Percentiles rank a stretch among this genome's conserved stretches.
Conservation (phyloP, 2,797 vertebrate genomes). For the Pseudomugil gertrudae region DNA sequence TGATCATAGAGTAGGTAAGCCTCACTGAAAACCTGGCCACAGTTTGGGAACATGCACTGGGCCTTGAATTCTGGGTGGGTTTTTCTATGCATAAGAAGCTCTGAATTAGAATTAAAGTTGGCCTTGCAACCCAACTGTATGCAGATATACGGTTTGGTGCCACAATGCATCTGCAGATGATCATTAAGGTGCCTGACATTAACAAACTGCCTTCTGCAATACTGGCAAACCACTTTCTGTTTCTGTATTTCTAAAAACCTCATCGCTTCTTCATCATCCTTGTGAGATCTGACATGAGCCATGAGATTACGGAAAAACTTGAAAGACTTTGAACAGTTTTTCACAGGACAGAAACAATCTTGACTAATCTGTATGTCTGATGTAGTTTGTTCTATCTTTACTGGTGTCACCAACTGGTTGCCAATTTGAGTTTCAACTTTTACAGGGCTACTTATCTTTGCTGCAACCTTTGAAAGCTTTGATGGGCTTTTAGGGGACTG, state of each 20-base stretch:
- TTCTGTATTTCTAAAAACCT: conserved; percentile 98
- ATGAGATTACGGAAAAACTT: conserved; percentile 99
- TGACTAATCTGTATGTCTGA: conserved; percentile 88
- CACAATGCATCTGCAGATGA: conserved; percentile 98
- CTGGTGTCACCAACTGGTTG: conserved; percentile 73
- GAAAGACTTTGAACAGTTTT: conserved; percentile 96
- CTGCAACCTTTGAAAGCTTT: conserved; percentile 79
- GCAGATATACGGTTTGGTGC: conserved; percentile 96
- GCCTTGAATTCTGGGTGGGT: conserved; percentile 94
- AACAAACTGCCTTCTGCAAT: conserved; percentile 97
- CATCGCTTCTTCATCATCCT: conserved; percentile 94
- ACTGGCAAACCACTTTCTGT: conserved; percentile 98
- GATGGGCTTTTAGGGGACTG: conserved; percentile 77
- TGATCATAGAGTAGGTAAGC: conserved; percentile 98
- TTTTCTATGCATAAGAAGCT: conserved; percentile 94
- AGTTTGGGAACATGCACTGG: conserved; percentile 98
- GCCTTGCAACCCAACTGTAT: conserved; percentile 98
- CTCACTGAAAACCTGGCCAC: conserved; percentile 93
- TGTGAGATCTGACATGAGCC: conserved; percentile 95
- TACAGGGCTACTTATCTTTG: conserved; percentile 85
- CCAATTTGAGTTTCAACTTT: conserved; percentile 86
- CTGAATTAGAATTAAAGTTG: conserved; percentile 94
- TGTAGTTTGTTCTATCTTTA: conserved; percentile 85
- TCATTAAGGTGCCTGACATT: conserved; percentile 97
- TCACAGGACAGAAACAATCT: conserved; percentile 88